Evolutionary conservation across 2,888 invertebrate genomes (phyloP).

Genomic region (Cynaeus angustus): DNA sequence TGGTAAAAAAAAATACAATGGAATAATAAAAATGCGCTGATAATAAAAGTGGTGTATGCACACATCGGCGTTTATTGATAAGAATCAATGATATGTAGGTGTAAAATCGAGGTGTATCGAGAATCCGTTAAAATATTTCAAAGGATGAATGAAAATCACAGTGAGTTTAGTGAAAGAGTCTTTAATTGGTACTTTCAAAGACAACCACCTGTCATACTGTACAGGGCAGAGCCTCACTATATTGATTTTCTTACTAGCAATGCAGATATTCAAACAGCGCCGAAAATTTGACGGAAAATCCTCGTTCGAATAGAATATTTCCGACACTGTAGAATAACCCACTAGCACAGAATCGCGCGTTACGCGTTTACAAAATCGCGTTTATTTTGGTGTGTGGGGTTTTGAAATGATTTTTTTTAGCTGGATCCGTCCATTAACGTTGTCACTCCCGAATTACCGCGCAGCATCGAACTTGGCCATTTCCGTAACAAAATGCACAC

Average conservation of each 20-base stretch:
- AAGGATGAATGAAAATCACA: constrained; percentile 34
- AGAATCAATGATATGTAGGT: constrained; percentile 32
- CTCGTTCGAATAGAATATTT: constrained; percentile 9
- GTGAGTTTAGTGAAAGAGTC: background rate
- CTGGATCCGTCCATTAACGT: constrained; percentile 60
- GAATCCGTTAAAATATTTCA: background rate
- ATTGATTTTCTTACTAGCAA: constrained; percentile 72
- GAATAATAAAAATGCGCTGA: constrained; percentile 21
- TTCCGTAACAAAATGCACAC: constrained; percentile 49
- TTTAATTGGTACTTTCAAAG: constrained; percentile 53
- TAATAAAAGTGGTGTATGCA: constrained; percentile 11
- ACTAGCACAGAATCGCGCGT: constrained; percentile 46
- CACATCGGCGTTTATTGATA: constrained; percentile 22
- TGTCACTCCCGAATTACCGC: constrained; percentile 55
- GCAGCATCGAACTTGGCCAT: constrained; percentile 42
- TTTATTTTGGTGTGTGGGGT: constrained; percentile 64
- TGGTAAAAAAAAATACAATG: constrained; percentile 30
- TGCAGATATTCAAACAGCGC: constrained; percentile 70
- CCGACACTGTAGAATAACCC: constrained; percentile 17
- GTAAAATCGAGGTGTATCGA: constrained; percentile 12
- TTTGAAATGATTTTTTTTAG: constrained; percentile 59
- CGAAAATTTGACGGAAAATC: constrained; percentile 42
- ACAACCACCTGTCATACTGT: constrained; percentile 71
- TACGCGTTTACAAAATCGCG: constrained; percentile 57
- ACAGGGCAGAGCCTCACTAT: constrained; percentile 69